phyloP scores from a whole-genome alignment of 2,797 vertebrate species.

The Halcyon smyrnensis region DNA sequence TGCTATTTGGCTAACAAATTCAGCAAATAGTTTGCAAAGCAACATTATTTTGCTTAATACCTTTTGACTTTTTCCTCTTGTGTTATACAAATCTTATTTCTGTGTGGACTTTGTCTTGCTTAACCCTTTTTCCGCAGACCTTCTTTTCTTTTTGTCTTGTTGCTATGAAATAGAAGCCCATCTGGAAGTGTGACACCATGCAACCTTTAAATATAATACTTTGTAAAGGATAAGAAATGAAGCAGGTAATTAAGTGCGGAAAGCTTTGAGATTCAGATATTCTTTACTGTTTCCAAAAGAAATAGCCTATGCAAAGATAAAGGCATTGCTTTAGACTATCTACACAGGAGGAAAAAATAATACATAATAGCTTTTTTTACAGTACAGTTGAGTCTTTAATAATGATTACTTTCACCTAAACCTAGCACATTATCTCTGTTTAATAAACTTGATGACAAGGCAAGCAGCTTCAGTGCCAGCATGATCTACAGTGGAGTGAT shows the following conservation, averaged over 20 bases:
- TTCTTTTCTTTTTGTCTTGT: not conserved
- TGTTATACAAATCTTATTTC: not conserved
- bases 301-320: not conserved
- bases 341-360: not conserved
- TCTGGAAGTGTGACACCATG: not conserved
- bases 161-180: not conserved
- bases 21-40: not conserved
- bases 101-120: not conserved
- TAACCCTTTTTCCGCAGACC: not conserved
- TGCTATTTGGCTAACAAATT: not conserved
- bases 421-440: not conserved
- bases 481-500: rapidly evolving
- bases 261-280: not conserved
- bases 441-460: not conserved
- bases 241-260: not conserved
- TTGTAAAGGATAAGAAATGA: not conserved
- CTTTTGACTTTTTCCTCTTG: not conserved
- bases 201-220: slow-evolving; percentile 1
- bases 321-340: not conserved
- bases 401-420: not conserved
- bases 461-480: not conserved
- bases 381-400: not conserved
- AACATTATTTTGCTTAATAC: not conserved
- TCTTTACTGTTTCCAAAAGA: not conserved
- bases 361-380: not conserved